Conservation (phyloP, 2,113 vertebrate genomes). For the Zosterops hypoxanthus region DNA sequence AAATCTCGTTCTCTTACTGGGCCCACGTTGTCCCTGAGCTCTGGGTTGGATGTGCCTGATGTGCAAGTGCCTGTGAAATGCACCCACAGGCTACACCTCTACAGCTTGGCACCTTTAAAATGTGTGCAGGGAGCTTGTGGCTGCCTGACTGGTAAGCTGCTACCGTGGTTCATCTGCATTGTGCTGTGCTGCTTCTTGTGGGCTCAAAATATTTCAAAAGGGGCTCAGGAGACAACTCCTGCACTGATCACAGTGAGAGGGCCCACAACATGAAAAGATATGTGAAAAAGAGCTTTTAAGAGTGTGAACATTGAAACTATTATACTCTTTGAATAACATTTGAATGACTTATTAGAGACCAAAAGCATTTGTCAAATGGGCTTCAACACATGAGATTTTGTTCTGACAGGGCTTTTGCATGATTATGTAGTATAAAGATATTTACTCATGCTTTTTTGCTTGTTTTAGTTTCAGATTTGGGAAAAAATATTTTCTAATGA, state of each 20-base stretch:
- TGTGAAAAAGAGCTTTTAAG: background rate
- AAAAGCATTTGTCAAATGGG: background rate
- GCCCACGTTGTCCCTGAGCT: background rate
- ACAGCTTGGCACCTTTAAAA: background rate
- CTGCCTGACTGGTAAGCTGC: background rate
- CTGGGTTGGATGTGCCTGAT: background rate
- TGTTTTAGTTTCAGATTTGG: background rate
- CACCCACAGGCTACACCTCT: background rate
- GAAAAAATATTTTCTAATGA: background rate
- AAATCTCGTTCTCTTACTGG: background rate
- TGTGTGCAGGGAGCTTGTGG: background rate
- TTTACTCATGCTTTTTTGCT: background rate
- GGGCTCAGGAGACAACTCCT: background rate
- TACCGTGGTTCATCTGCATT: accelerated
- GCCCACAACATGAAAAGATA: background rate
- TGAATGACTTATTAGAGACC: background rate
- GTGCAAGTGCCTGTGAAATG: background rate
- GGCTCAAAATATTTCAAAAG: background rate
- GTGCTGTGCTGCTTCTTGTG: background rate
- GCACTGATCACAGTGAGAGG: background rate
- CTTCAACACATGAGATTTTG: background rate
- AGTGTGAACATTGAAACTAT: background rate
- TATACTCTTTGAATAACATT: background rate
- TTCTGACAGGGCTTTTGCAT: background rate
- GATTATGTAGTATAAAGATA: background rate